Evolutionary conservation across 2,113 vertebrate genomes (phyloP).

Genomic region (Alligator mississippiensis): DNA sequence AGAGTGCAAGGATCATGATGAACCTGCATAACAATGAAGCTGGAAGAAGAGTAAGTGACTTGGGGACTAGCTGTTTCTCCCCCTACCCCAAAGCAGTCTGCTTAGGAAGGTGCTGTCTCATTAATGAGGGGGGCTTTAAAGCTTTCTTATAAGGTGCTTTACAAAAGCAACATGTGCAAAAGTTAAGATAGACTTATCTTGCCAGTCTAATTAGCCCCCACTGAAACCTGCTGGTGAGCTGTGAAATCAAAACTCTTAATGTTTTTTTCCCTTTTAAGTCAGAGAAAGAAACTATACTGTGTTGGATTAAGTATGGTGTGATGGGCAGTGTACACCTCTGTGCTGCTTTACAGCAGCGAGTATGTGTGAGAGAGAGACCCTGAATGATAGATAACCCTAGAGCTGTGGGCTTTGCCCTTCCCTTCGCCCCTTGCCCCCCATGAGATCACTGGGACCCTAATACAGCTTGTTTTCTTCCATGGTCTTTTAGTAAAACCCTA

Average conservation of each 20-base stretch:
- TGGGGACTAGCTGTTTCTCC: accelerated
- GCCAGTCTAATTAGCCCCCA: neutral
- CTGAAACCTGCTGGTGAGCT: neutral
- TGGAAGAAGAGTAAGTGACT: constrained; percentile 88
- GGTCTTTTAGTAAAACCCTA: constrained; percentile 13
- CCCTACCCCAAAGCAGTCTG: neutral
- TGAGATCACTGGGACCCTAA: neutral
- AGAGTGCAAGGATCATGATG: constrained; percentile 92
- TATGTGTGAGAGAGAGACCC: neutral
- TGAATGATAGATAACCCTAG: neutral
- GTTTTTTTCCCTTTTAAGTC: neutral
- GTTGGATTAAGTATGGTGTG: neutral
- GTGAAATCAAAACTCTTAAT: neutral
- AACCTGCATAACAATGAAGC: constrained; percentile 98
- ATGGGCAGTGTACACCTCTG: too few species aligned
- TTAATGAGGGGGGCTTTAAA: neutral
- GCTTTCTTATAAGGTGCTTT: neutral
- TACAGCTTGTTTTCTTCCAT: neutral
- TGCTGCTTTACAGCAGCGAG: too few species aligned
- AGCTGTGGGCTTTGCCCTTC: neutral
- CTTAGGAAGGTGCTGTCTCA: neutral
- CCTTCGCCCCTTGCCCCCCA: neutral
- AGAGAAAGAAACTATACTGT: neutral
- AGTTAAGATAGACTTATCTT: neutral
- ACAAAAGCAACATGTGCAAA: too few species aligned